A percentile compares a stretch with the other conserved stretches of the same genome.
Evolutionary conservation across 2,113 vertebrate species (phyloP).

Genomic region (Periophthalmodon schlosseri): DNA sequence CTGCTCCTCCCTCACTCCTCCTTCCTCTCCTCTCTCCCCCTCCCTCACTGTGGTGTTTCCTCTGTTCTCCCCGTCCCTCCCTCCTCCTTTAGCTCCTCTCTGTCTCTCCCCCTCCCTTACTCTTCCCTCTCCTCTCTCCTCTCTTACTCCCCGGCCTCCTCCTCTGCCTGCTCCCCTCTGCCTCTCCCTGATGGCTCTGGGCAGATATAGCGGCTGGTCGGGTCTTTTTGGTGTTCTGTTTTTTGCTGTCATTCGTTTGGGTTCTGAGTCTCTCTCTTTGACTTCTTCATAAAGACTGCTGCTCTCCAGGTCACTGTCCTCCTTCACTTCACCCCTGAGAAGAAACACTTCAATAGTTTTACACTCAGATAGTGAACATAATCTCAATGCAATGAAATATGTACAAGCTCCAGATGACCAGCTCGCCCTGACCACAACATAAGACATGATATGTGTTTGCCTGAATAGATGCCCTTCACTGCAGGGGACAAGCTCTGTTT

Average conservation of each 20-base stretch:
- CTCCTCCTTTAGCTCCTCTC: not conserved
- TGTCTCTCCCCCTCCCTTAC: conserved; percentile 23
- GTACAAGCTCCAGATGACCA: too few species aligned
- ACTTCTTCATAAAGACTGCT: conserved; percentile 41
- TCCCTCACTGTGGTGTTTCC: conserved; percentile 16
- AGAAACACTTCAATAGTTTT: too few species aligned
- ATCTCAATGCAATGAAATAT: too few species aligned
- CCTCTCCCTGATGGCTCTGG: conserved; percentile 63
- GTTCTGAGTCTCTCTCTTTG: conserved; percentile 4
- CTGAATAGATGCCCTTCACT: too few species aligned
- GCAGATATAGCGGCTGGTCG: conserved; percentile 76
- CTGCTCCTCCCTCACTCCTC: not conserved
- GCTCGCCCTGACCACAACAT: too few species aligned
- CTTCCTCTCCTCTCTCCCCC: conserved; percentile 17
- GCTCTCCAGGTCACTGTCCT: conserved; percentile 46
- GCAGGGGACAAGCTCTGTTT: too few species aligned
- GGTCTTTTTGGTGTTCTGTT: conserved; percentile 59
- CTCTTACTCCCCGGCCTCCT: not conserved
- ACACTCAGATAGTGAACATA: too few species aligned
- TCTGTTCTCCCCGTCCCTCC: not conserved
- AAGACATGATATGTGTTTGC: too few species aligned
- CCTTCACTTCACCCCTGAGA: conserved; percentile 45
- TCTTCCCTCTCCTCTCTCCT: not conserved
- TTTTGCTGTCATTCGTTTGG: conserved; percentile 20
- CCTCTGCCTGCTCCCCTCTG: not conserved